Evolutionary conservation across 2,797 vertebrate species (phyloP).

Genomic region (Enteromius afrohamiltoni): DNA sequence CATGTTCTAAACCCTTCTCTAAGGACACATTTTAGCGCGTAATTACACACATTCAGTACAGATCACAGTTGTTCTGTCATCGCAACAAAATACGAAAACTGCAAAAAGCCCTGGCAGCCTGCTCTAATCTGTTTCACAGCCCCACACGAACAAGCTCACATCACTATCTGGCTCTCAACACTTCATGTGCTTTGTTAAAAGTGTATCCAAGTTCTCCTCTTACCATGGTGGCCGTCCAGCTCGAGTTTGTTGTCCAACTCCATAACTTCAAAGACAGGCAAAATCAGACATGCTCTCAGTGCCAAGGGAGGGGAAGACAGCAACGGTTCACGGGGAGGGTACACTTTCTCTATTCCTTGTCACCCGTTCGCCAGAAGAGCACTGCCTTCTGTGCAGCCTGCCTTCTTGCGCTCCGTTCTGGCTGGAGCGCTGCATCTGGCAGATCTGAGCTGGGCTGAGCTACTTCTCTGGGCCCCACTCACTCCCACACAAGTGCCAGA

Average conservation of each 20-base stretch:
- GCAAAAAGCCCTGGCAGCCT: slow-evolving; percentile 26
- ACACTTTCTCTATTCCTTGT: slow-evolving; percentile 15
- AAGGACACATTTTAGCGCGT: not conserved
- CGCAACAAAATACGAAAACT: slow-evolving; percentile 33
- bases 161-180: slow-evolving; percentile 24
- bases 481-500: slow-evolving; percentile 78
- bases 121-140: slow-evolving; percentile 49
- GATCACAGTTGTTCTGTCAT: slow-evolving; percentile 31
- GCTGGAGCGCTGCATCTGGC: slow-evolving; percentile 79
- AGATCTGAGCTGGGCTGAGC: slow-evolving; percentile 78
- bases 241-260: slow-evolving; percentile 76
- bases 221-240: slow-evolving; percentile 81
- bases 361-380: slow-evolving; percentile 50
- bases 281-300: slow-evolving; percentile 64
- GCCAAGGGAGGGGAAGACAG: slow-evolving; percentile 28
- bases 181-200: slow-evolving; percentile 48
- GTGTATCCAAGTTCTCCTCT: slow-evolving; percentile 62
- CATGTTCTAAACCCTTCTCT: slow-evolving; percentile 1
- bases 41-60: slow-evolving; percentile 38
- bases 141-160: slow-evolving; percentile 28
- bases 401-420: slow-evolving; percentile 67
- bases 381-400: slow-evolving; percentile 70
- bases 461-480: slow-evolving; percentile 78
- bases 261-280: slow-evolving; percentile 75
- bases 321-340: slow-evolving; percentile 32